phyloP scores from a whole-genome alignment of 2,113 vertebrate species.

The Nymphicus hollandicus region DNA sequence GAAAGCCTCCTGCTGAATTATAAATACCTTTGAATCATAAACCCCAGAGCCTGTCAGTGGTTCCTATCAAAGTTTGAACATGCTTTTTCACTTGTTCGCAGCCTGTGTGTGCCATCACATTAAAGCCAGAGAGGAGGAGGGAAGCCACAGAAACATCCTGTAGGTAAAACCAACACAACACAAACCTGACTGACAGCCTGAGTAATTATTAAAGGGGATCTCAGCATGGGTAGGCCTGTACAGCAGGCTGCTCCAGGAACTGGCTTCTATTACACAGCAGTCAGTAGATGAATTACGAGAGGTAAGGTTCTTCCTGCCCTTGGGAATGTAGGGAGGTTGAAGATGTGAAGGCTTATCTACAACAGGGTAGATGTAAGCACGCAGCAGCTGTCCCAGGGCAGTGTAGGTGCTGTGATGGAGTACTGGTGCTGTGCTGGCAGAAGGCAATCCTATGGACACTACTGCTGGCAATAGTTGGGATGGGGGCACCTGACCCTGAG shows the following conservation, averaged over 20 bases:
- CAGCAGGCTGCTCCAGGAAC: neutral
- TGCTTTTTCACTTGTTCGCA: conserved; percentile 20
- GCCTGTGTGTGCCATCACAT: neutral
- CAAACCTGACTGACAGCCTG: neutral
- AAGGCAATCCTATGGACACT: neutral
- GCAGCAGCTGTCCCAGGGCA: neutral
- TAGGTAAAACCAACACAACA: neutral
- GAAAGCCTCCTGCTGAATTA: conserved; percentile 31
- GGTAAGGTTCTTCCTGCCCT: neutral
- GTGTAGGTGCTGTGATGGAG: neutral
- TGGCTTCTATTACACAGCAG: neutral
- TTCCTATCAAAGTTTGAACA: neutral
- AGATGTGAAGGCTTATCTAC: neutral
- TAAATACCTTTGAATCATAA: conserved; percentile 9
- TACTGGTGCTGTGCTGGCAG: neutral
- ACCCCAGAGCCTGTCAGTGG: neutral
- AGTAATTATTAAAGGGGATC: neutral
- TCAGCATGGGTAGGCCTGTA: neutral
- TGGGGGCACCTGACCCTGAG: neutral
- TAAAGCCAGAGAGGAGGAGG: neutral
- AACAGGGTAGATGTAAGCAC: neutral
- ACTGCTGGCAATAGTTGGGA: neutral
- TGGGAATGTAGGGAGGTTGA: neutral
- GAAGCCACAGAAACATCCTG: neutral
- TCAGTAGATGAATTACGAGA: neutral